Conservation (phyloP, 2,888 invertebrate species). For the Trileptium ribeirensis region DNA sequence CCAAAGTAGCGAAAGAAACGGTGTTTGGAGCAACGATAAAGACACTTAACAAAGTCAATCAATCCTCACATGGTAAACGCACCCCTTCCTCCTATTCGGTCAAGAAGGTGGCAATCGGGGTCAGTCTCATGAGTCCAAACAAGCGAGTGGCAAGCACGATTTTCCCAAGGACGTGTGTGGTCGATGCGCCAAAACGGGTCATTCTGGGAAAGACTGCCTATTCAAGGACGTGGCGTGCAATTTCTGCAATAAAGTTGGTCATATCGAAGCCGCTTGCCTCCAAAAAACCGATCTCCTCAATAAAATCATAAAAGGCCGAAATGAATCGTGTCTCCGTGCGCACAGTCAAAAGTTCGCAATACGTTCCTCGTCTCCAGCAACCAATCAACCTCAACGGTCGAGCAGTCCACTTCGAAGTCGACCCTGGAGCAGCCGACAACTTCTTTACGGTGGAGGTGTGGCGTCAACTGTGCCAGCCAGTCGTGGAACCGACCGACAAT, state of each 20-base stretch:
- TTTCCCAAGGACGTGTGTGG: too few relatives aligned
- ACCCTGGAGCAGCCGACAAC: slow-evolving; percentile 22
- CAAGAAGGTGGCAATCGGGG: too few relatives aligned
- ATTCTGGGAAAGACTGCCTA: background rate
- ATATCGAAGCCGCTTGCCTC: background rate
- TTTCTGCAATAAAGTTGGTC: background rate
- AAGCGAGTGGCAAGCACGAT: too few relatives aligned
- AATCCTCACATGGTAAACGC: too few relatives aligned
- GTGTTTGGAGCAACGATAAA: background rate
- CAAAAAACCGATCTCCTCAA: too few relatives aligned
- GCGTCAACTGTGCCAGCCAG: background rate
- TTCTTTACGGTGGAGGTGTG: background rate
- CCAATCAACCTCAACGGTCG: slow-evolving; percentile 14
- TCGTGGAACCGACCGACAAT: too few relatives aligned
- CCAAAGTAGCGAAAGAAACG: slow-evolving; percentile 18
- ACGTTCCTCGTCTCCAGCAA: slow-evolving; percentile 19
- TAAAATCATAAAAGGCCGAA: background rate
- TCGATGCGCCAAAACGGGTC: background rate
- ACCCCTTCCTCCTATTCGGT: too few relatives aligned
- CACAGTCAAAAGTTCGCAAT: background rate
- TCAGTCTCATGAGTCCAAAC: too few relatives aligned
- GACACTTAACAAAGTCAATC: too few relatives aligned
- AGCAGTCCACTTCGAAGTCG: slow-evolving; percentile 21
- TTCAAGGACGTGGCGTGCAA: background rate
- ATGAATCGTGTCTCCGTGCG: too few relatives aligned